Evolutionary conservation across 2,113 vertebrate species (phyloP).

Genomic region (Chunga burmeisteri): DNA sequence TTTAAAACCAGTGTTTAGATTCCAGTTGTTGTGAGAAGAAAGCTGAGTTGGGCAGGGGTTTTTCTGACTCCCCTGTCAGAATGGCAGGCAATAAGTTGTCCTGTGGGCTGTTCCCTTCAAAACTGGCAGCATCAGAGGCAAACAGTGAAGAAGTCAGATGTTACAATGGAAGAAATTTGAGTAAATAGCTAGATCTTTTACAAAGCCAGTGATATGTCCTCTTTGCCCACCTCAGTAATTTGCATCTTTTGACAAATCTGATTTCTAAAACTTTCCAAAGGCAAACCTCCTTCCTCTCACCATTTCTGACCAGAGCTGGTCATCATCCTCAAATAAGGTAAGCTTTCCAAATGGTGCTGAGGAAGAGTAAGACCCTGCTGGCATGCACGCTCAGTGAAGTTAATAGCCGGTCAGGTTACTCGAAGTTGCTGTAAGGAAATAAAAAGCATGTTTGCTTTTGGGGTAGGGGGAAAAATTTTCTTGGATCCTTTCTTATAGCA

Average conservation of each 20-base stretch:
- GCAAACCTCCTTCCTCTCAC: background rate
- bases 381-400: background rate
- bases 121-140: background rate
- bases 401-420: conserved; percentile 25
- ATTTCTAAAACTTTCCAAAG: background rate
- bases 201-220: background rate
- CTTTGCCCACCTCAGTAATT: background rate
- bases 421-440: conserved; percentile 32
- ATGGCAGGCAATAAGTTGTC: background rate
- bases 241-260: background rate
- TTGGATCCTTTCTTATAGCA: conserved; percentile 26
- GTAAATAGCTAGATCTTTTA: background rate
- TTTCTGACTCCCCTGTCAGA: background rate
- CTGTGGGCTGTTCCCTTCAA: background rate
- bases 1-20: background rate
- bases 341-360: background rate
- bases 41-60: background rate
- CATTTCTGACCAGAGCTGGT: background rate
- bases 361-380: background rate
- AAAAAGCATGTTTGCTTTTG: conserved; percentile 56
- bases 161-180: background rate
- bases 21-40: background rate
- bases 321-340: background rate
- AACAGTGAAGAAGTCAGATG: background rate
- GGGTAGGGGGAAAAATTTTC: background rate